Evolutionary conservation across 1,140 invertebrate genomes (phyloP), one percentile per base, ranked within the genome.

Genomic region (Aphaenogaster rudis): DNA sequence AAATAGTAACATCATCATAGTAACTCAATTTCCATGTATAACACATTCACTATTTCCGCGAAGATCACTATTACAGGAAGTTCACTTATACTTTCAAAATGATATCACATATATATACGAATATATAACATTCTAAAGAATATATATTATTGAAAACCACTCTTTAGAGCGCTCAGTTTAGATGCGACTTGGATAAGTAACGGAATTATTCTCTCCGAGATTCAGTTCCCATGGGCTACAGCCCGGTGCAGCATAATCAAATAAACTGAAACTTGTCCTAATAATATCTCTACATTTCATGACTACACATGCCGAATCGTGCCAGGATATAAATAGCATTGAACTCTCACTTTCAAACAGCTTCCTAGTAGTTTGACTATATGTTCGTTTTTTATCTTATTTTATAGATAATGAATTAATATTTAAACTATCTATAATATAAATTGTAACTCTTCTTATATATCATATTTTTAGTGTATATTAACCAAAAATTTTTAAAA

Each of bases 311-410:
- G 52, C 80, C 64, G 67, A 88, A 92, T 64, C 89, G 91, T 92
- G 92, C 92, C 93, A 93, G 89, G 88, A 93, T 88, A 85, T 88
- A 93, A 93, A 93, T 93, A 93, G 92, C 92, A 79, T 88, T 92
- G 87, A 90, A 89, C 88, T 89, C 86, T 91, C 57, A 87, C 88
- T 91, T 87, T 88, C 74, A 64, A 67, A 77, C 69, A 61, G 42
- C 66, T 89, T 86, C 66, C 36, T 86, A 66, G 50, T 72, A 87
- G 33, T 57, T 86, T 13, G 42, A 39, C 45, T 45, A 64, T 63
- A 33, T 21, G 5, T 79, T 50, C 48, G 3, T 74, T 39, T 50
- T 63, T 61, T 79, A 36, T 15, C 28, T 61, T 50, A 54, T 64
- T 45, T 71, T 48, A 42, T 36, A 63, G 42, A 52, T 52, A 57